A percentile compares a stretch with the other conserved stretches of the same genome.
These are phyloP conservation scores for Galagoides demidoff DNA, from an alignment of 2,797 vertebrate species.

Conservation along the genomic window DNA sequence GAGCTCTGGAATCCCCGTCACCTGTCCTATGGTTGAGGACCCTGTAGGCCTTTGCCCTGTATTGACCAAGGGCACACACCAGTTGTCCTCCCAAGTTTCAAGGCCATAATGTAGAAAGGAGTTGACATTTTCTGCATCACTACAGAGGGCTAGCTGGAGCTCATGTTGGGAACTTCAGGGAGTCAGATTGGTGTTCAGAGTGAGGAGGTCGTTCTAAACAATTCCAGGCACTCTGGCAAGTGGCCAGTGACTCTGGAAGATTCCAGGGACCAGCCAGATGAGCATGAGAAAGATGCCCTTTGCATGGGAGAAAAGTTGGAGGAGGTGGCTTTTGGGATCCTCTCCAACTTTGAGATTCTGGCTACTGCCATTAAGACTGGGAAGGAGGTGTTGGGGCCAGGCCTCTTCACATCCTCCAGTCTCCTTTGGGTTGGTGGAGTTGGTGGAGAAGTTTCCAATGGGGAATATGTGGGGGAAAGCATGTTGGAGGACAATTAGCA, in stretches of 20 bases:
- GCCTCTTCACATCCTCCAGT: not conserved
- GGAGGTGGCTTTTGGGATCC: not conserved
- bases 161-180: not conserved
- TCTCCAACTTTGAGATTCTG: not conserved
- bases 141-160: not conserved
- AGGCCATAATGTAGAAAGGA: not conserved
- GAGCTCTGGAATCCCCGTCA: not conserved
- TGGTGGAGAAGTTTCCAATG: not conserved
- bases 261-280: not conserved
- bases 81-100: not conserved
- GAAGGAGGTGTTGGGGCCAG: not conserved
- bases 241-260: not conserved
- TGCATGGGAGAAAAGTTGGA: not conserved
- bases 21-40: not conserved
- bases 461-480: not conserved
- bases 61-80: not conserved
- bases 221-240: rapidly evolving
- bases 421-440: not conserved
- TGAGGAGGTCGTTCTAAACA: not conserved
- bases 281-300: not conserved
- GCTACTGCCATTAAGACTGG: rapidly evolving
- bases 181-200: not conserved
- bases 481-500: not conserved
- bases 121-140: not conserved
- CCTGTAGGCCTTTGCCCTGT: rapidly evolving